Evolutionary conservation across 1,140 invertebrate genomes (phyloP), one percentile per base, ranked within the genome.

Genomic region (Sinella curviseta): DNA sequence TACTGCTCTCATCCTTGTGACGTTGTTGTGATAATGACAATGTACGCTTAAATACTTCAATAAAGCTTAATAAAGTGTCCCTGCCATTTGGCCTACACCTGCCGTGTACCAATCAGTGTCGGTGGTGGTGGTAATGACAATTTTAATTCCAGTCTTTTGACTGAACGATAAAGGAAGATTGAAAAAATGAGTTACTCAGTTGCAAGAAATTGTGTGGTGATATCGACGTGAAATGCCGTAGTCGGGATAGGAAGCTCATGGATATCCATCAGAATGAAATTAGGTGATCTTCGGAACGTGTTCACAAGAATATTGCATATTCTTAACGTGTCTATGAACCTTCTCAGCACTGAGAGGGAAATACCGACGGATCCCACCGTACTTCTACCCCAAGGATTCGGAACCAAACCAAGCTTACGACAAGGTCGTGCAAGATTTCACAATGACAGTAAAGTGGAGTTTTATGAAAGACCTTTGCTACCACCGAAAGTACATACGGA

Each of bases 251-350:
- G 31, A 33, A 33, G 31, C 28, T 31, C 1, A 70, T 33, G 31
- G 31, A 33, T 70, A 4, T 65, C 57, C 14, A n/a, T 1, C 65
- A 70, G 65, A 31, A 70, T 70, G 65, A 70, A 70, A n/a, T 33
- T 70, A 33, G 65, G 65, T 31, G 65, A 70, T 33, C 30, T 70
- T 33, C 1, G 28, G 30, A 31, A 24, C 3, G 65, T 70, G 26
- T 31, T 70, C 24, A 31, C 65, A 70, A 70, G 65, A 70, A 31
- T 70, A 31, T 33, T 70, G 8, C 65, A 70, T 33, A 70, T 70
- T 70, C 30, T 70, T 14, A 70, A 33, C 31, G 65, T 70, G 65
- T 70, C 65, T 31, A 70, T 70, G 65, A 70, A n/a, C n/a, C 65
- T 70, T 70, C 31, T 30, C 4, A 70, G 30, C 31, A 70, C 26